Evolutionary conservation across 2,888 invertebrate species (phyloP).

Genomic region (Slavum lentiscoides): DNA sequence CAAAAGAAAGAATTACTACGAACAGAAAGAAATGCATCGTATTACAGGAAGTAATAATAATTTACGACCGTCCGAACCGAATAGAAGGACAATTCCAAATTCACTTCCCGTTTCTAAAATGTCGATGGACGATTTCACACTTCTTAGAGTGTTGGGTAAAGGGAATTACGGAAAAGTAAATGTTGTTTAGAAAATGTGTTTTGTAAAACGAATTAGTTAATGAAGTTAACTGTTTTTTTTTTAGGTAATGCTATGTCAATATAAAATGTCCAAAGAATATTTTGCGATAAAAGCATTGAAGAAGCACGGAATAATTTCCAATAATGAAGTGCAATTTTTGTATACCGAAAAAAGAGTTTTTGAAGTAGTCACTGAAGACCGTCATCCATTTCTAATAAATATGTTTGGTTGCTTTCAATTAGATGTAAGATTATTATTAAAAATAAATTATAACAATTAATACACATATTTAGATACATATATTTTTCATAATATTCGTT

Average conservation of each 20-base stretch:
- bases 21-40: constrained; percentile 28
- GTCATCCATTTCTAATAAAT: constrained; percentile 99
- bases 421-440: constrained; percentile 65
- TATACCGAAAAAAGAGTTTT: no score
- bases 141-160: constrained; percentile 94
- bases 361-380: constrained; percentile 94
- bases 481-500: neutral
- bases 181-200: neutral
- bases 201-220: neutral
- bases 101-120: constrained; percentile 61
- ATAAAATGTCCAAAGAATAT: constrained; percentile 89
- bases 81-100: constrained; percentile 11
- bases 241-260: constrained; percentile 85
- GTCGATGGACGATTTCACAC: constrained; percentile 88
- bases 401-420: constrained; percentile 99
- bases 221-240: constrained; percentile 54
- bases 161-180: constrained; percentile 99
- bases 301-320: constrained; percentile 97
- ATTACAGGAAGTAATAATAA: constrained; percentile 8
- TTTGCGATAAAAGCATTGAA: constrained; percentile 99
- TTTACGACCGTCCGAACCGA: neutral
- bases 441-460: no score
- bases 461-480: no score
- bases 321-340: constrained; percentile 98
- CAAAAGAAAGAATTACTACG: no score